Base-by-base conservation (phyloP, 2,888 invertebrate species). In the Chloroclystis v-ata region DNA sequence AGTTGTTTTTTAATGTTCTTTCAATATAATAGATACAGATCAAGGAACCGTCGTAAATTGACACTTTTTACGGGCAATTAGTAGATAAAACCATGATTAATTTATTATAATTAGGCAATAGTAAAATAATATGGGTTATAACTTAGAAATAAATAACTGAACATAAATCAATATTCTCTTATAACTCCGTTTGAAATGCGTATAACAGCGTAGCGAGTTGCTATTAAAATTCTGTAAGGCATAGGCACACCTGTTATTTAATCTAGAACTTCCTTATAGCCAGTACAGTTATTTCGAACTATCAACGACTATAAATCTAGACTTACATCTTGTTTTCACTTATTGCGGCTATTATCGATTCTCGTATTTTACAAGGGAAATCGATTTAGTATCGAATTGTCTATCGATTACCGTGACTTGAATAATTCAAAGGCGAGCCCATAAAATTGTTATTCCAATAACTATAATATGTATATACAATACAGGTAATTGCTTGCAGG, bases 401-500 rank as follows among this genome's bases (percentile, higher is more conserved):
- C 67, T 74, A 77, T 78, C 73, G 69, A 72, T 72, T 69, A 65
- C 61, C 63, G 60, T 63, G 63, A 51, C 42, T 59, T 70, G 71
- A 72, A 76, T 75, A 65, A 78, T 77, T 78, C 67, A 72, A 52
- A 49, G 55, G 55, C 54, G 54, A 46, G 39, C 14, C 40, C 43
- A 44, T 40, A 39, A 43, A 43, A 43, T 40, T 55, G 37, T 49
- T 47, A 52, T 43, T 54, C 51, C 54, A 59, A 65, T 58, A 59
- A 64, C 56, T 57, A 42, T 26, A 63, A n/a, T n/a, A n/a, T n/a
- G n/a, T 48, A 28, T 6, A 6, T 26, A 26, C 26, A 20, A 20
- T 16, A 12, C 6, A 1, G 14, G 32, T n/a, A 33, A 33, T 33
- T 16, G 32, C 16, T 6, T 6, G 9, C n/a, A 6, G 5, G 9